These are phyloP conservation scores for Caenorhabditis angaria DNA, from an alignment of 2,888 invertebrate genomes.

Conservation along the genomic window DNA sequence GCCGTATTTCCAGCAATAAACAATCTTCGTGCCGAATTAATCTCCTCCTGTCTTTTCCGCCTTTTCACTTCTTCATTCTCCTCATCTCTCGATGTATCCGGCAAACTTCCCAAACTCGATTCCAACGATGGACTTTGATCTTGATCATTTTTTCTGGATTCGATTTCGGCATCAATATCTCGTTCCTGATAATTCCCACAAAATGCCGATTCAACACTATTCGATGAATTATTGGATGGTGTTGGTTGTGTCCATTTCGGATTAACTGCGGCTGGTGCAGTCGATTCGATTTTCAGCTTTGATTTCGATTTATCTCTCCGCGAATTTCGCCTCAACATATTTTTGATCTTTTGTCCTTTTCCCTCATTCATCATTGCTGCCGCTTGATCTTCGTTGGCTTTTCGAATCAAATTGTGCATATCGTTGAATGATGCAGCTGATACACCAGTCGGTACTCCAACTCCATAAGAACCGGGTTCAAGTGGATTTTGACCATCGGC, in stretches of 20 bases:
- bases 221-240: constrained; percentile 33
- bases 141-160: constrained; percentile 44
- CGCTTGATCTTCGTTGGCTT: constrained; percentile 62
- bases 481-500: constrained; percentile 37
- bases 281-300: constrained; percentile 54
- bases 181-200: constrained; percentile 64
- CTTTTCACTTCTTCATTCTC: constrained; percentile 38
- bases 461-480: constrained; percentile 48
- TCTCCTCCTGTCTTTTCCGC: constrained; percentile 54
- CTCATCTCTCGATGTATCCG: constrained; percentile 43
- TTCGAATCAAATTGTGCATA: constrained; percentile 65
- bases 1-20: constrained; percentile 64
- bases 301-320: constrained; percentile 57
- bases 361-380: constrained; percentile 62
- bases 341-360: constrained; percentile 55
- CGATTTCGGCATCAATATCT: constrained; percentile 68
- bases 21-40: constrained; percentile 65
- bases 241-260: constrained; percentile 39
- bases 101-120: constrained; percentile 43
- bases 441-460: constrained; percentile 52
- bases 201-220: constrained; percentile 57
- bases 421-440: constrained; percentile 63
- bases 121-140: constrained; percentile 54
- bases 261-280: constrained; percentile 55
- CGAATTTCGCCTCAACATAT: constrained; percentile 60